A percentile compares a stretch with the other conserved stretches of the same genome.
phyloP scores from a whole-genome alignment of 2,797 vertebrate species.

The Xerus rutilus region DNA sequence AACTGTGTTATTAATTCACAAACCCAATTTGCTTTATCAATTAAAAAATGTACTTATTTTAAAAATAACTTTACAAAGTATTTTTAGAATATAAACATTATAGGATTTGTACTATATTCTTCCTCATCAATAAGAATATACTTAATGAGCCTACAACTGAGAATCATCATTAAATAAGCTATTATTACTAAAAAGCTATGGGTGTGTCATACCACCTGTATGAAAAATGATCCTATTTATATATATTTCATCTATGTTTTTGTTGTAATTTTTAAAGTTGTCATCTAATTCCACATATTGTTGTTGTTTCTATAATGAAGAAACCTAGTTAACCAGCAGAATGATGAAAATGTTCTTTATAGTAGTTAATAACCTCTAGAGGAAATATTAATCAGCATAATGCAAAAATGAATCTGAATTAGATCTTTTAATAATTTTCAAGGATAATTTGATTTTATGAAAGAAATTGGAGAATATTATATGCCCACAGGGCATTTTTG shows the following conservation, averaged over 20 bases:
- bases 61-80: constrained; percentile 33
- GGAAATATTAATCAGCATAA: constrained; percentile 69
- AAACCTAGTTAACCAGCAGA: constrained; percentile 51
- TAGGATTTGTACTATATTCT: constrained; percentile 34
- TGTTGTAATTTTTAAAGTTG: constrained; percentile 62
- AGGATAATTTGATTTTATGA: constrained; percentile 76
- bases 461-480: constrained; percentile 58
- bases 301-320: constrained; percentile 70
- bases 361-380: constrained; percentile 51
- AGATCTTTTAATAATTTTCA: constrained; percentile 75
- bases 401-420: constrained; percentile 48
- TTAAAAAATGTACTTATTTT: constrained; percentile 34
- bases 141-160: constrained; percentile 51
- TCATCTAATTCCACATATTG: constrained; percentile 24
- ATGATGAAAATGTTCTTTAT: constrained; percentile 52
- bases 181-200: constrained; percentile 58
- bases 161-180: constrained; percentile 39
- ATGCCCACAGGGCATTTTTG: constrained; percentile 38
- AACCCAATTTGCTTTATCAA: constrained; percentile 3
- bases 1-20: not conserved
- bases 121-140: constrained; percentile 45
- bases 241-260: constrained; percentile 43
- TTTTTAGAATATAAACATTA: constrained; percentile 18
- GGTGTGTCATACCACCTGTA: not conserved
- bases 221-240: constrained; percentile 45